Evolutionary conservation across 2,888 invertebrate genomes (phyloP).

Genomic region (Caenorhabditis sp.): DNA sequence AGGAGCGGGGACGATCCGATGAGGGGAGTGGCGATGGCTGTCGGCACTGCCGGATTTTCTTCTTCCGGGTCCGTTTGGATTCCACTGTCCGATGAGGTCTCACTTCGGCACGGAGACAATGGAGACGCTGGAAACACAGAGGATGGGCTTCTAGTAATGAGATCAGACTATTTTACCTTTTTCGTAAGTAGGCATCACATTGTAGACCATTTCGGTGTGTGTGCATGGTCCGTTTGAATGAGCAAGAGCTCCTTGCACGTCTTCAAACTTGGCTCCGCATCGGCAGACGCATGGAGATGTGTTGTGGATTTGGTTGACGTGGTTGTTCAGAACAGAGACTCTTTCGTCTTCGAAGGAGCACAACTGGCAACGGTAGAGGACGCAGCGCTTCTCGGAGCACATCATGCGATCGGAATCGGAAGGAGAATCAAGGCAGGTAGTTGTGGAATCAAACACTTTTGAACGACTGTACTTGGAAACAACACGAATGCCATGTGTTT

Average conservation of each 20-base stretch:
- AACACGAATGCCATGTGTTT: constrained; percentile 80
- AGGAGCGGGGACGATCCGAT: constrained; percentile 22
- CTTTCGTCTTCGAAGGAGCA: constrained; percentile 66
- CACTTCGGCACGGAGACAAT: constrained; percentile 47
- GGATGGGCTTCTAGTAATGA: not conserved
- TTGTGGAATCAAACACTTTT: constrained; percentile 74
- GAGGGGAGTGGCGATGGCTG: not conserved
- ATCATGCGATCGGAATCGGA: constrained; percentile 20
- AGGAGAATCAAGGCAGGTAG: constrained; percentile 15
- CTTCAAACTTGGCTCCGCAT: constrained; percentile 67
- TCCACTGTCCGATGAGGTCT: constrained; percentile 51
- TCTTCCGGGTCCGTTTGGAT: constrained; percentile 53
- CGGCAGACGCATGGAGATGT: constrained; percentile 72
- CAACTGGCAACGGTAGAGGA: constrained; percentile 60
- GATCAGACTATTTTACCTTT: constrained; percentile 32
- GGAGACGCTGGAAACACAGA: constrained; percentile 31
- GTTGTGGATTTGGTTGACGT: constrained; percentile 67
- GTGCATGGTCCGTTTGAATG: constrained; percentile 60
- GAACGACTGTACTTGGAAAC: constrained; percentile 79
- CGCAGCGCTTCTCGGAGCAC: constrained; percentile 11
- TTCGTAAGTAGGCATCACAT: constrained; percentile 63
- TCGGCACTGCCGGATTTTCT: constrained; percentile 3
- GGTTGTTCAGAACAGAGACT: constrained; percentile 65
- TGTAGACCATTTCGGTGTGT: constrained; percentile 57
- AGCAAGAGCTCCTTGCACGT: constrained; percentile 63